Conservation (phyloP, 2,888 invertebrate genomes). For the Cabera pusaria region DNA sequence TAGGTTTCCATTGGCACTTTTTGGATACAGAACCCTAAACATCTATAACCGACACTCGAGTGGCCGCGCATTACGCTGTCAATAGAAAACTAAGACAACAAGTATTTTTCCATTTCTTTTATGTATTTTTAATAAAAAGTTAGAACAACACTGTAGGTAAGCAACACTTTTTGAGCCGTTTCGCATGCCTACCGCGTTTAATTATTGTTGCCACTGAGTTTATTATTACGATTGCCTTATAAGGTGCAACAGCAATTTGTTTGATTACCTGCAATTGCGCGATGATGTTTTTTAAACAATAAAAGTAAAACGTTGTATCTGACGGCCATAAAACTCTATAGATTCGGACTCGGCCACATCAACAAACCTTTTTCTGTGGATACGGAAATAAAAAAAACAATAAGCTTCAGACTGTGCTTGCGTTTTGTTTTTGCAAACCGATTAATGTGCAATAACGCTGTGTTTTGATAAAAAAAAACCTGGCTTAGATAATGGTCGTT, state of each 20-base stretch:
- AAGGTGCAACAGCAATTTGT: slow-evolving; percentile 71
- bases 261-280: slow-evolving; percentile 71
- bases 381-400: slow-evolving; percentile 39
- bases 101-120: not conserved
- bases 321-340: slow-evolving; percentile 64
- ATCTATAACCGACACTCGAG: too few species aligned
- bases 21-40: too few species aligned
- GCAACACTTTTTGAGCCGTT: slow-evolving; percentile 47
- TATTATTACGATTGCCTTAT: slow-evolving; percentile 73
- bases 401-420: slow-evolving; percentile 35
- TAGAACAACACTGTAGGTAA: slow-evolving; percentile 1
- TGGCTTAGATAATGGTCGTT: slow-evolving; percentile 31
- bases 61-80: too few species aligned
- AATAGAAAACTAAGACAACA: too few species aligned
- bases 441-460: slow-evolving; percentile 47
- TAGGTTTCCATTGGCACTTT: too few species aligned
- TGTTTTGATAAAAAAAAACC: slow-evolving; percentile 30
- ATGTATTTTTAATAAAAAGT: not conserved
- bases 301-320: slow-evolving; percentile 57
- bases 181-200: slow-evolving; percentile 70
- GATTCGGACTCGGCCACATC: slow-evolving; percentile 43
- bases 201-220: slow-evolving; percentile 65
- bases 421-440: slow-evolving; percentile 51
- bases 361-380: slow-evolving; percentile 37
- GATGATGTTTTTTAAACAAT: slow-evolving; percentile 72